phyloP scores from a whole-genome alignment of 2,888 invertebrate genomes.

The Girardia tigrina region DNA sequence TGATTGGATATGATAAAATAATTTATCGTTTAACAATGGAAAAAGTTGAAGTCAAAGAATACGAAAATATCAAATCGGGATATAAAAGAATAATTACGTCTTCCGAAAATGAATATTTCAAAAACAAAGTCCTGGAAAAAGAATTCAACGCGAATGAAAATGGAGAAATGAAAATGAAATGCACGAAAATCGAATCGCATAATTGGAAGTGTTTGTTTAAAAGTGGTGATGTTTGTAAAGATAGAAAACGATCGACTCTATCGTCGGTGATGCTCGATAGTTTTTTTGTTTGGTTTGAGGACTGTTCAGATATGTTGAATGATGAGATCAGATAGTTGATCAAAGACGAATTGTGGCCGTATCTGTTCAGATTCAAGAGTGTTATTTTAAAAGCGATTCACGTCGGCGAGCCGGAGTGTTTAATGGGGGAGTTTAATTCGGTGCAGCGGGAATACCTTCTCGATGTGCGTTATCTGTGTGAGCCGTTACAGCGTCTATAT shows the following conservation, averaged over 20 bases:
- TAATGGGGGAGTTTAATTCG: no score
- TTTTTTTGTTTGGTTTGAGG: constrained; percentile 69
- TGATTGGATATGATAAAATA: no score
- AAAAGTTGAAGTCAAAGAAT: constrained; percentile 46
- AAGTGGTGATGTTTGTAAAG: constrained; percentile 39
- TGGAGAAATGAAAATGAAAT: constrained; percentile 43
- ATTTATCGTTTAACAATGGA: no score
- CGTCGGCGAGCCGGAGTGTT: no score
- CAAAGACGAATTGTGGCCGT: constrained; percentile 74
- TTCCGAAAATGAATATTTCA: constrained; percentile 43
- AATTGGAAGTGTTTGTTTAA: constrained; percentile 55
- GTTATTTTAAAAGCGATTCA: no score
- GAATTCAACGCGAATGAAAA: constrained; percentile 42
- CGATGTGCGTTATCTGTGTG: no score
- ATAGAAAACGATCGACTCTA: constrained; percentile 25
- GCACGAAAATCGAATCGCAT: constrained; percentile 43
- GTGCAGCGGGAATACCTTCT: no score
- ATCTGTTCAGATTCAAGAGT: no score
- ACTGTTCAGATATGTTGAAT: constrained; percentile 52
- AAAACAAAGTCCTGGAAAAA: constrained; percentile 42
- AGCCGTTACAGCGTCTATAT: no score
- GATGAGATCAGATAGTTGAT: constrained; percentile 55
- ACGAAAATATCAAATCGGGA: constrained; percentile 47
- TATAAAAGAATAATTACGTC: constrained; percentile 44
- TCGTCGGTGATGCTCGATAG: constrained; percentile 55